Evolutionary conservation across 64 coral and sea anemone species (phyloP), one percentile per base, ranked within the genome.

Genomic region (Actinia equina): DNA sequence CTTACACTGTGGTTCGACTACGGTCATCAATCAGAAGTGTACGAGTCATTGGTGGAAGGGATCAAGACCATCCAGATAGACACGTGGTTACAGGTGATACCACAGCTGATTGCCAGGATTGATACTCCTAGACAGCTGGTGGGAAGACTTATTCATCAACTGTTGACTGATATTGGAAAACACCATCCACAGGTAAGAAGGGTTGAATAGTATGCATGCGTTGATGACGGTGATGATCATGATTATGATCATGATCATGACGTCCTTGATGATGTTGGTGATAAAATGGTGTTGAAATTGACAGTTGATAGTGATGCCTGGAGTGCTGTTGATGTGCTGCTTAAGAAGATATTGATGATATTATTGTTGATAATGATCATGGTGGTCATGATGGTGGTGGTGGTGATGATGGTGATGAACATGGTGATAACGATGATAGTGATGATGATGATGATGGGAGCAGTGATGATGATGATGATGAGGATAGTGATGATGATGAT

Each of bases 21-120:
- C 65, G 96, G 93, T 3, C 96, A 99, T 69, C 91, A 84, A 88
- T 90, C 93, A 13, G 93, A 95, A 19, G 96, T 99, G 23, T 99
- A 99, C 43, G 96, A 95, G 76, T 93, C 96, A 11, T 83, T 99
- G 52, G 96, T 99, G 23, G 93, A 99, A 54, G 96, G 96, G 56
- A 99, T 99, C 59, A 99, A 99, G 30, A 99, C 96, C 9, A 99
- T 99, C 43, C 93, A 99, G 86, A 99, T 99, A 70, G 96, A 99
- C 83, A 99, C 93, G 0, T 99, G 96, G 96, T 82, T 99, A 56
- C 96, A 99, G 80, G 96, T 99, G 53, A 99, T 99, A 52, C 96
- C 96, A 17, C 96, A 99, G 42, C 88, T 99, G 56, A 99, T 99
- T 65, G 96, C 96, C 11, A 89, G 96, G 63, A 99, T 99, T 59